Evolutionary conservation across 2,888 invertebrate species (phyloP).

Genomic region (Polyommatus iphigenia): DNA sequence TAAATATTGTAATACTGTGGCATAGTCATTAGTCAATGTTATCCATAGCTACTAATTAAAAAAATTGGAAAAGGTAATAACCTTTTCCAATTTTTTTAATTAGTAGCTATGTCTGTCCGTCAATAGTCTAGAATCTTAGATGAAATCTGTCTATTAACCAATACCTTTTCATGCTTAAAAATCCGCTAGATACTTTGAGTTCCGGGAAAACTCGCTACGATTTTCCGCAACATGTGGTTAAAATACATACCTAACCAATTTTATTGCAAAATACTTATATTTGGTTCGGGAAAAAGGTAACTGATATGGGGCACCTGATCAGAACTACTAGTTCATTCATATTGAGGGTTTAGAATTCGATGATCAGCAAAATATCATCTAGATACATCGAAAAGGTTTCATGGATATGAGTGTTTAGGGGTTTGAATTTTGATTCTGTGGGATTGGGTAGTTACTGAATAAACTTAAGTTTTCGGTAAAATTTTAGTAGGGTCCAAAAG

Average conservation of each 20-base stretch:
- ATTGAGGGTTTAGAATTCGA: not conserved
- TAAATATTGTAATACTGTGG: no score
- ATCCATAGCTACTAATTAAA: no score
- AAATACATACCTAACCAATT: not conserved
- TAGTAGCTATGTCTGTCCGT: no score
- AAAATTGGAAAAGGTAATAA: not conserved
- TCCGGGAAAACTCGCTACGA: no score
- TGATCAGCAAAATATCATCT: not conserved
- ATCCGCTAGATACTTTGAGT: no score
- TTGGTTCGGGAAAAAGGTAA: not conserved
- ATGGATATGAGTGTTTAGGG: not conserved
- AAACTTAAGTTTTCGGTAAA: not conserved
- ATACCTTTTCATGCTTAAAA: no score
- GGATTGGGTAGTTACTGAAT: not conserved
- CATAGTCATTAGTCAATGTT: no score
- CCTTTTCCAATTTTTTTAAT: no score
- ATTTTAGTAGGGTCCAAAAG: constrained; percentile 3
- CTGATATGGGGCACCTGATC: not conserved
- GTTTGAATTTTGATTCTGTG: constrained; percentile 16
- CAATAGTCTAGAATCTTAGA: no score
- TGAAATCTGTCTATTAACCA: no score
- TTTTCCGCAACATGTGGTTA: not conserved
- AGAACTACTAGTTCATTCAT: not conserved
- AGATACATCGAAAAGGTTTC: not conserved
- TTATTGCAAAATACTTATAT: not conserved